Evolutionary conservation across 2,888 invertebrate species (phyloP).

Genomic region (Notodromas monacha): DNA sequence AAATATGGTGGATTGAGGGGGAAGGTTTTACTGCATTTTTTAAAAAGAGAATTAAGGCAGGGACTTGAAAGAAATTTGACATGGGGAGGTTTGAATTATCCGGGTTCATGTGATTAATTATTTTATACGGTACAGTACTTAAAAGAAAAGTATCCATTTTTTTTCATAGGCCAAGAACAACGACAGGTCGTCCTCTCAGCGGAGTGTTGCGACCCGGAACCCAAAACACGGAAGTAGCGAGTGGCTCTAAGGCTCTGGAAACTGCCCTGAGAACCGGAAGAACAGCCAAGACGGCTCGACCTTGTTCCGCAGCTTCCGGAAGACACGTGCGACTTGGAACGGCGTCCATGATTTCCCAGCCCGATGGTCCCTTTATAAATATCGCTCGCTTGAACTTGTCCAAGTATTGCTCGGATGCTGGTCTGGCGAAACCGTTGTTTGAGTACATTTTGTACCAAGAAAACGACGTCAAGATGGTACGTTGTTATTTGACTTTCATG

Average conservation of each 20-base stretch:
- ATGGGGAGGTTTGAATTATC: no score
- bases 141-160: no score
- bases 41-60: no score
- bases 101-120: no score
- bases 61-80: no score
- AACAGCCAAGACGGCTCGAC: constrained; percentile 31
- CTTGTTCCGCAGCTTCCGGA: constrained; percentile 32
- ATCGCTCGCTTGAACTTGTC: constrained; percentile 51
- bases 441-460: constrained; percentile 78
- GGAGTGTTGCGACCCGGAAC: constrained; percentile 48
- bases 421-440: constrained; percentile 57
- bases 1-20: no score
- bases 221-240: constrained; percentile 25
- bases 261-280: constrained; percentile 31
- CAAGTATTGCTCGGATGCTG: constrained; percentile 39
- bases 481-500: constrained; percentile 11
- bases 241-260: constrained; percentile 17
- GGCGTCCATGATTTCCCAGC: constrained; percentile 49
- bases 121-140: no score
- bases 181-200: constrained; percentile 38
- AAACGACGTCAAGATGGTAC: constrained; percentile 47
- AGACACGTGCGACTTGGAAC: constrained; percentile 33
- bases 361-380: constrained; percentile 59
- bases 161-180: constrained; percentile 20
- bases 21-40: no score